Percentiles rank a stretch among this genome's conserved stretches.
Conservation (phyloP, 2,888 invertebrate species). For the Drosophila colorata region DNA sequence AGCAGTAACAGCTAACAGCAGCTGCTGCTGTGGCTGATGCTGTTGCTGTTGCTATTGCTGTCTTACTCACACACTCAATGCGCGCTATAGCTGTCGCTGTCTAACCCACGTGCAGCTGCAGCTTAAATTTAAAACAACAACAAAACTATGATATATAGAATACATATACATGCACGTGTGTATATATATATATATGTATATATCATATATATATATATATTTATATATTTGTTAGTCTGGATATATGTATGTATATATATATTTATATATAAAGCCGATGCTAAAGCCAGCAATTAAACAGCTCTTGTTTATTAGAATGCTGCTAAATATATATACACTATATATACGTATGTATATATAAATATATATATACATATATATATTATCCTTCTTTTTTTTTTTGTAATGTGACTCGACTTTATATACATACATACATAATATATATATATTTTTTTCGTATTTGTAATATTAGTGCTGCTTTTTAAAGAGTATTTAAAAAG, state of each 20-base stretch:
- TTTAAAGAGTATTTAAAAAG: slow-evolving; percentile 57
- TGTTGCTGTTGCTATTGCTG: slow-evolving; percentile 24
- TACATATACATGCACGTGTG: slow-evolving; percentile 25
- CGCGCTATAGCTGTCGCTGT: slow-evolving; percentile 58
- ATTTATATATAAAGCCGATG: slow-evolving; percentile 38
- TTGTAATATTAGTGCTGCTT: slow-evolving; percentile 75
- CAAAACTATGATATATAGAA: slow-evolving; percentile 44
- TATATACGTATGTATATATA: slow-evolving; percentile 11
- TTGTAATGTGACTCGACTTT: slow-evolving; percentile 64
- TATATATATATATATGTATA: slow-evolving; percentile 15
- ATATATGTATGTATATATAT: slow-evolving; percentile 26
- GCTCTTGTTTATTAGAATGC: slow-evolving; percentile 40
- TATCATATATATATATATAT: slow-evolving; percentile 34
- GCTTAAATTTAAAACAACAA: slow-evolving; percentile 40
- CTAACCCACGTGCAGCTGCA: slow-evolving; percentile 57
- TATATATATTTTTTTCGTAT: slow-evolving; percentile 67
- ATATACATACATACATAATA: slow-evolving; percentile 55
- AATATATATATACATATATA: slow-evolving; percentile 16
- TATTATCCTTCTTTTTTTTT: slow-evolving; percentile 45
- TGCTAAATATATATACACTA: slow-evolving; percentile 26
- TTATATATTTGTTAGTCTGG: slow-evolving; percentile 60
- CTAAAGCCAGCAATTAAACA: slow-evolving; percentile 45
- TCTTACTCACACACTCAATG: slow-evolving; percentile 49
- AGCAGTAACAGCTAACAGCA: slow-evolving; percentile 9
- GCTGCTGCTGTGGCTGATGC: too few relatives aligned